Percentiles rank a stretch among this genome's conserved stretches.
Conservation (phyloP, 2,888 invertebrate genomes). For the Nephrotoma flavescens region DNA sequence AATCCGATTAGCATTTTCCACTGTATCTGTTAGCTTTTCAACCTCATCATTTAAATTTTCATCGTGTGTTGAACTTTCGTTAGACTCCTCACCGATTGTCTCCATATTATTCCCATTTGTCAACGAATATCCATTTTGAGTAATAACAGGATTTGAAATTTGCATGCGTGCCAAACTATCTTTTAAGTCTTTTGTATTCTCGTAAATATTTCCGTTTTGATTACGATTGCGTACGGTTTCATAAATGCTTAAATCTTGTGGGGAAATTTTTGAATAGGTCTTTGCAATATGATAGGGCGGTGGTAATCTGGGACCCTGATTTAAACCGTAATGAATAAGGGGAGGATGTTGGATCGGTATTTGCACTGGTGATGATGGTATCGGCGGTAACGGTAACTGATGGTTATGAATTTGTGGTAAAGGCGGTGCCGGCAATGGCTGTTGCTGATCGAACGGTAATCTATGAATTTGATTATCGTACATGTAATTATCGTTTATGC, state of each 20-base stretch:
- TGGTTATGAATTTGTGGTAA: conserved; percentile 2
- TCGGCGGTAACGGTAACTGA: conserved; percentile 2
- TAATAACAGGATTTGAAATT: not conserved
- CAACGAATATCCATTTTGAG: not conserved
- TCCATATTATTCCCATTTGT: not conserved
- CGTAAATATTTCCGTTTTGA: not conserved
- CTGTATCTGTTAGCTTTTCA: not conserved
- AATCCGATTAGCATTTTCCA: not conserved
- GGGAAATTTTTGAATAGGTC: conserved; percentile 57
- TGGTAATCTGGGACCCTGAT: conserved; percentile 29
- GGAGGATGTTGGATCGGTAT: not conserved
- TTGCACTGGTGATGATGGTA: not conserved
- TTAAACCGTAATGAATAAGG: conserved; percentile 10
- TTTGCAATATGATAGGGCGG: conserved; percentile 78
- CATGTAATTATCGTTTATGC: not conserved
- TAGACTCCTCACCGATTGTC: not conserved
- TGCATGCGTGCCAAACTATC: not conserved
- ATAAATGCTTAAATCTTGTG: conserved; percentile 26
- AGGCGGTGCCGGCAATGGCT: conserved; percentile 1
- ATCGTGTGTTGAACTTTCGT: not conserved
- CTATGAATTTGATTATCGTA: conserved; percentile 3
- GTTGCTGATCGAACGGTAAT: not conserved
- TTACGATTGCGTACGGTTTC: conserved; percentile 24
- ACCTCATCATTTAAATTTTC: not conserved
- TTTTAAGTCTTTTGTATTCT: not conserved